Evolutionary conservation across 2,797 vertebrate genomes (phyloP), one percentile per base, ranked within the genome.

Genomic region (Manis javanica): DNA sequence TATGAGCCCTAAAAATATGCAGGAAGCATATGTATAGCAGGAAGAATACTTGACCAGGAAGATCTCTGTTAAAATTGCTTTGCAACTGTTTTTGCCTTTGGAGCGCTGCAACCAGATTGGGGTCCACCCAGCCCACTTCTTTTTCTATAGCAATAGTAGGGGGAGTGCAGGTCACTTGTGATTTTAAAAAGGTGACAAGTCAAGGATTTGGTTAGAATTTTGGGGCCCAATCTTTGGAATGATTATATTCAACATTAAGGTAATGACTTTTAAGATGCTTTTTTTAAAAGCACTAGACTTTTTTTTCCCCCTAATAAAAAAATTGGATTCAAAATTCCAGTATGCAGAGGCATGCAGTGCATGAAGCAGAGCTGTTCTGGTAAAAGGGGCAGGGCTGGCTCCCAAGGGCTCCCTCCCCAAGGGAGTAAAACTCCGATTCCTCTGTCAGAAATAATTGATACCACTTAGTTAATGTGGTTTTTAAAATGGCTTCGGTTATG

Each of bases 281-380:
- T 64, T 69, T 69, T 79, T 59, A 19, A 24, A 94, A 61, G 34
- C 5, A 74, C 1, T 16, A 57, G 29, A 14, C 13, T 13, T 26
- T 37, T 93, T 31, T 95, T 95, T 63, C 90, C 91, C 46, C 23
- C 16, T 24, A 57, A n/a, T 71, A 91, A 87, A 68, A 96, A 79
- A 46, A 18, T 42, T 3, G n/a, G 49, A 85, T 14, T 84, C 23
- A 75, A 71, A 81, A 26, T 4, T 12, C 3, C 34, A 24, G 2
- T 5, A 46, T 7, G 23, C 3, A 85, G n/a, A 81, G 19, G 0
- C 49, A 9, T 37, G 19, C 55, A 34, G 49, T 55, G 11, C 53
- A 18, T 71, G 66, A 64, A 42, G 9, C 9, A 37, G 19, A 57
- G 31, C 9, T 24, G 1, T 9, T 84, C 15, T 46, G 61, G 18